Base-by-base conservation (phyloP, 2,888 invertebrate species). In the Ectobius pallidus region DNA sequence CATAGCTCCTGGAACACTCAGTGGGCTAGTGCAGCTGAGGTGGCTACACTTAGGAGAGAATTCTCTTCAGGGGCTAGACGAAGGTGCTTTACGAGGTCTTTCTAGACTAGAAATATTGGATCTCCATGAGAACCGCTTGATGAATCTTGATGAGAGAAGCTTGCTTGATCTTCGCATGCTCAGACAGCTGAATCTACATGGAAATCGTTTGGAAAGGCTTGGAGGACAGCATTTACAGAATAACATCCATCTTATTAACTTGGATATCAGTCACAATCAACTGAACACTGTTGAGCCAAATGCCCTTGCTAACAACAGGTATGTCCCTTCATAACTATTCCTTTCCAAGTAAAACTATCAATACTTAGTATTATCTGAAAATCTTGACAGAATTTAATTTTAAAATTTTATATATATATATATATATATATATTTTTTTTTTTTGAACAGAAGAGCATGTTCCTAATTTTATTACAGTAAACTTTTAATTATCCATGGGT, bases 251-350 rank as follows among this genome's bases (percentile, higher is more conserved):
- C 81, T 94, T 68, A 89, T 89, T 73, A 86, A 86, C 68, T 79
- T 94, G 46, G 93, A 94, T 81, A 83, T 95, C 25, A 93, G 93
- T 76, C 87, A 89, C 77, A 95, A 95, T 81, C 89, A 89, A 80
- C 81, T 95, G 55, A 88, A 89, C 49, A 90, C 88, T 78, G 87
- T 94, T 74, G 87, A 87, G 1, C 88, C 89, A 1, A 86, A 86
- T 1, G 86, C 88, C 20, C 87, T 93, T 55, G 87, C 88, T 30
- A 81, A 78, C 71, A 84, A 83, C 20, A 82, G 83, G 85, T 85
- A 76, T 14, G 7, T 0, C 16, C 16, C 2, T 25, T 6, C 14
- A 0, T 20, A 25, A 7, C n/a, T 49, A 39, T 39, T 39, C 39
- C n/a, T n/a, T n/a, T n/a, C n/a, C n/a, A n/a, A n/a, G n/a, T n/a